phyloP scores from a whole-genome alignment of 2,797 vertebrate species.

The Enteromius unitaeniatus region DNA sequence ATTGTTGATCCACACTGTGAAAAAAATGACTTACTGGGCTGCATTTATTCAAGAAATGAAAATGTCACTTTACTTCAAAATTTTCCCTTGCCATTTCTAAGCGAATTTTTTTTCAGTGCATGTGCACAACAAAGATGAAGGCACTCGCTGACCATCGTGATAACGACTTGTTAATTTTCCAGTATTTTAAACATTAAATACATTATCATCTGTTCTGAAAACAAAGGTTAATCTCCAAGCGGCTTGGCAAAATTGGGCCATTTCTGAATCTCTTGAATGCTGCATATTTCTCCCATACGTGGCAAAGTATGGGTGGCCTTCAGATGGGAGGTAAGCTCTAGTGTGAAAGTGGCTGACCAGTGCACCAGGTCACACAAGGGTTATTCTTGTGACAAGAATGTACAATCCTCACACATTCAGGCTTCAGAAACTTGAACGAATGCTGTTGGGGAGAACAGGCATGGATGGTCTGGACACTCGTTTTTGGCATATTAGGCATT shows the following conservation, averaged over 20 bases:
- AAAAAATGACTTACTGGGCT: neutral
- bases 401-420: slow-evolving; percentile 38
- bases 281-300: slow-evolving; percentile 20
- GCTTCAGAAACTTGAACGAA: slow-evolving; percentile 25
- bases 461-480: slow-evolving; percentile 27
- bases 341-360: slow-evolving; percentile 34
- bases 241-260: neutral
- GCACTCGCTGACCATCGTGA: neutral
- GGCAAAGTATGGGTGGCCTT: slow-evolving; percentile 36
- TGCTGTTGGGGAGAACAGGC: slow-evolving; percentile 38
- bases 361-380: slow-evolving; percentile 52
- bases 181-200: neutral
- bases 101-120: neutral
- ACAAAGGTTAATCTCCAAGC: neutral
- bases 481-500: slow-evolving; percentile 52
- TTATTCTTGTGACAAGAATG: slow-evolving; percentile 43
- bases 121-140: neutral
- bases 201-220: neutral
- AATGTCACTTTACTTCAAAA: neutral
- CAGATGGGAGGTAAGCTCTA: slow-evolving; percentile 47
- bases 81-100: neutral
- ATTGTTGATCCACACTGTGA: neutral
- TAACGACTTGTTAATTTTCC: neutral
- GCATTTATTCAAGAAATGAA: neutral
- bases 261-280: slow-evolving; percentile 5